phyloP scores from a whole-genome alignment of 2,113 vertebrate genomes.

The Thunnus maccoyii region DNA sequence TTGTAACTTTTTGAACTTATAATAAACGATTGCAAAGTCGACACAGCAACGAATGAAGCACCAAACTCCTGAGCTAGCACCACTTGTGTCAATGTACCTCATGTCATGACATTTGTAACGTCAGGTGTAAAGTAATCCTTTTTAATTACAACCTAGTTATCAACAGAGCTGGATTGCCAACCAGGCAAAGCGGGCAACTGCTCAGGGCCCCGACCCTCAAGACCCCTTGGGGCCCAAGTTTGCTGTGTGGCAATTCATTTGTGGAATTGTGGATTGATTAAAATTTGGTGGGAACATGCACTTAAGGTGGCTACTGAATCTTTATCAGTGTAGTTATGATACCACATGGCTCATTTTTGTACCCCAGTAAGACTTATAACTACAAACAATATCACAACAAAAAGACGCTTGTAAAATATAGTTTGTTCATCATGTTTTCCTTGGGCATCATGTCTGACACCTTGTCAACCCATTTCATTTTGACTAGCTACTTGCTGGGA shows the following conservation, averaged over 20 bases:
- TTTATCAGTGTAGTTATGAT: background rate
- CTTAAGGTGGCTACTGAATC: background rate
- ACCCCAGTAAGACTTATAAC: too few species aligned
- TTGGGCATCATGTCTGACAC: too few species aligned
- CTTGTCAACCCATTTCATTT: too few species aligned
- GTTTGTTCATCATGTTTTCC: too few species aligned
- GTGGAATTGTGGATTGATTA: background rate
- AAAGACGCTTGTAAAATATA: too few species aligned
- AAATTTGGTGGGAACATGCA: too few species aligned
- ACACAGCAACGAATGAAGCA: rapidly evolving
- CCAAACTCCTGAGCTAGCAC: background rate
- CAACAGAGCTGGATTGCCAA: too few species aligned
- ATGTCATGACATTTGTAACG: background rate
- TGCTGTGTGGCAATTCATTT: background rate
- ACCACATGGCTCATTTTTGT: too few species aligned
- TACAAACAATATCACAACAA: too few species aligned
- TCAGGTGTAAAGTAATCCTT: background rate
- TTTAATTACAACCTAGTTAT: background rate
- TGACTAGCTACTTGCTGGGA: too few species aligned
- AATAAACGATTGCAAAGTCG: background rate
- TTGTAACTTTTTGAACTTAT: background rate
- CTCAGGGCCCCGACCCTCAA: background rate
- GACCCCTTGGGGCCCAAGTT: background rate
- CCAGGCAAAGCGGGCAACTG: background rate
- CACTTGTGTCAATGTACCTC: slow-evolving; percentile 10